Evolutionary conservation across 1,140 invertebrate genomes (phyloP), one percentile per base, ranked within the genome.

Genomic region (Leptopilina clavipes): DNA sequence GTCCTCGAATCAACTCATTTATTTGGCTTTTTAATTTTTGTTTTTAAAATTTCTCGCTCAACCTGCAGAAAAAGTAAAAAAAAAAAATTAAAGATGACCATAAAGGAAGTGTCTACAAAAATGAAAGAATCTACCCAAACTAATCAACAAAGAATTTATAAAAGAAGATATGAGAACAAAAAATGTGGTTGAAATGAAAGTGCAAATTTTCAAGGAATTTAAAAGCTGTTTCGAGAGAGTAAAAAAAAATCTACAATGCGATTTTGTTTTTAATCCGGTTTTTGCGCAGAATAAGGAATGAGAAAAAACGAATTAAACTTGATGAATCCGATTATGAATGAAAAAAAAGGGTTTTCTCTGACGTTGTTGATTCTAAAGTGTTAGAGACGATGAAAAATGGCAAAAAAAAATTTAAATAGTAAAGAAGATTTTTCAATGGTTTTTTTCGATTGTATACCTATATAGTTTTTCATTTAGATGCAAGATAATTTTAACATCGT

Each of bases 1-100:
- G 84, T 84, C 84, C 80, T 84, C 81, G 76, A 54, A 70, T 71
- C 71, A 22, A 44, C 79, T 75, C 73, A 52, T 52, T 17, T 17
- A 52, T 52, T 52, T 17, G 48, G 48, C 18, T 48, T 80, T 59
- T 73, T 71, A 71, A 81, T 78, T 78, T 79, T 84, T 17, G 48
- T 75, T 78, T 81, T 75, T 72, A 48, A 45, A 37, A 65, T 5
- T 82, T 79, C 59, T 71, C 76, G 78, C 70, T 76, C 74, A 1
- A 48, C 11, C n/a, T 71, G 75, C 25, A 10, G 25, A 59, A 59
- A 59, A 25, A 11, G 5, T 3, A 56, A 25, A 52, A 52, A 17
- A 17, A 7, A 11, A 12, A 25, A 25, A 19, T n/a, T n/a, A n/a
- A n/a, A n/a, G n/a, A n/a, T n/a, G 22, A 25, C 11, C 11, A 25